Base-by-base conservation (phyloP, 2,797 vertebrate species). In the Nannoperca obscura region DNA sequence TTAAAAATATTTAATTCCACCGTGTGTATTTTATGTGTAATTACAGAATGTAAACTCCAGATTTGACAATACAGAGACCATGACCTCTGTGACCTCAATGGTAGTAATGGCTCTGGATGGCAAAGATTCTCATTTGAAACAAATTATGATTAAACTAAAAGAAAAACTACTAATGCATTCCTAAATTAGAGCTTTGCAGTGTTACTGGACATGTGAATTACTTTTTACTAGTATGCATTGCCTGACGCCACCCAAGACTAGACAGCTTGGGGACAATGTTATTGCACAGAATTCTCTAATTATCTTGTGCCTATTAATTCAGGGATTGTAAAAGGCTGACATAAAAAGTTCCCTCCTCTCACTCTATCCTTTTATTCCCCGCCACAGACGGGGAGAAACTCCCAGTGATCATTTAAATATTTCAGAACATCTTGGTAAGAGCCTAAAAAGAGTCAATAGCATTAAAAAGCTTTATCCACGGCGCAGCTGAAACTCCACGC, bases 331-430 rank as follows among this genome's bases (percentile, higher is more conserved):
- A 91, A 88, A 88, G 69, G 85, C 82, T 76, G 89, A 89, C 89
- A 91, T 88, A 85, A 90, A 91, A 88, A 86, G 76, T 87, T 86
- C 82, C 80, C 86, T 85, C 85, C 80, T 84, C 83, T 85, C 76
- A 46, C 71, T 78, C 79, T 50, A 40, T 83, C 69, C 80, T 88
- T 92, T 91, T 87, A 92, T 91, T 87, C 82, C 77, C 80, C 78
- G 81, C 82, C 86, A 88, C 86, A 89, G 88, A 92, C 34, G 71
- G 63, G 80, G 34, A 87, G 84, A 85, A 91, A 89, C 86, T 93
- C 92, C 89, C 89, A 86, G 88, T 85, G 86, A 90, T 90, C 87
- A 91, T 92, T 92, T 89, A 86, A 92, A 90, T 91, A 88, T 93
- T 93, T 91, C 81, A 92, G 87, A 89, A 90, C 82, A 90, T 91